A percentile compares a stretch with the other conserved stretches of the same genome.
These are phyloP conservation scores for Rhipidura dahli DNA, from an alignment of 2,113 vertebrate genomes.

Conservation along the genomic window DNA sequence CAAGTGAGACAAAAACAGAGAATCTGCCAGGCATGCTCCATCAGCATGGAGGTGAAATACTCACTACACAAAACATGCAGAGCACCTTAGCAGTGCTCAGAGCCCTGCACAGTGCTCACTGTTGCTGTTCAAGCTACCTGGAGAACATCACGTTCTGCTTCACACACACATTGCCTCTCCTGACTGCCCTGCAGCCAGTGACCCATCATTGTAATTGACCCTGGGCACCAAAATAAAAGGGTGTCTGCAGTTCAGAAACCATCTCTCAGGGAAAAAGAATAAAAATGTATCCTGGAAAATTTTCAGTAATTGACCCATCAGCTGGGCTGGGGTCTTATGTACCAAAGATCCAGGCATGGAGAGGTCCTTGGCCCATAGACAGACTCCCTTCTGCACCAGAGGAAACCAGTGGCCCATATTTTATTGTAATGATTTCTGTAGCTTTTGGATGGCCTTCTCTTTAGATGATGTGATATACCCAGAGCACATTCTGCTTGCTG, in stretches of 20 bases:
- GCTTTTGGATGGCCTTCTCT: conserved; percentile 9
- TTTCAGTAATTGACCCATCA: neutral
- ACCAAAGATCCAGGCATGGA: fast-evolving
- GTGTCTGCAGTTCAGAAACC: neutral
- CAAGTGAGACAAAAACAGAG: neutral
- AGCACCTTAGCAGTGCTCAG: neutral
- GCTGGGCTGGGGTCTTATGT: neutral
- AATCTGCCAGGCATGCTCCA: neutral
- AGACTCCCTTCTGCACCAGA: neutral
- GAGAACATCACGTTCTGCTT: fast-evolving
- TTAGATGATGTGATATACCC: conserved; percentile 1
- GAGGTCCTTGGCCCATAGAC: neutral
- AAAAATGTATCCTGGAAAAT: neutral
- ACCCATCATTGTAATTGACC: neutral
- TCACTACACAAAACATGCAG: fast-evolving
- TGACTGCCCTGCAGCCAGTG: neutral
- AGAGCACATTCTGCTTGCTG: neutral
- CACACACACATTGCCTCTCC: fast-evolving
- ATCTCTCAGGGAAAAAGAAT: neutral
- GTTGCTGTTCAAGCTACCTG: neutral
- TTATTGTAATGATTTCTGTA: conserved; percentile 14
- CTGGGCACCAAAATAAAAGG: neutral
- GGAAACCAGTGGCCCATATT: neutral
- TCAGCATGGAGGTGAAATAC: fast-evolving
- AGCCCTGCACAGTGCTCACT: neutral